Percentiles rank a stretch among this genome's conserved stretches.
Conservation (phyloP, 2,113 vertebrate species). For the Alethe castanea region DNA sequence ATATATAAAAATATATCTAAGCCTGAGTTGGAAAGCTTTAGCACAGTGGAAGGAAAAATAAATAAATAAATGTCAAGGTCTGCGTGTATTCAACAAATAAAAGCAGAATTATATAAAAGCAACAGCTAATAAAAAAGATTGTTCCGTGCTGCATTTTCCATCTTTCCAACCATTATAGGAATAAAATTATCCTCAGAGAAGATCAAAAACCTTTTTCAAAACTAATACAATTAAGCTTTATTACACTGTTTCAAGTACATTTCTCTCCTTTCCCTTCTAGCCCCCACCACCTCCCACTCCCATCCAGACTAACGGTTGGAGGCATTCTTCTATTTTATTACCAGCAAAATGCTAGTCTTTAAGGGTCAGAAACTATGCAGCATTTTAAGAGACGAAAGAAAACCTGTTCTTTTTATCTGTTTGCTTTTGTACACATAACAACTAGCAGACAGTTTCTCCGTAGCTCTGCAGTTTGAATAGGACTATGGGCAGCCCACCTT, state of each 20-base stretch:
- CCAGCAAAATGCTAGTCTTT: conserved; percentile 49
- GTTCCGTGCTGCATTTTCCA: conserved; percentile 56
- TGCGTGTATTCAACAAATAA: conserved; percentile 64
- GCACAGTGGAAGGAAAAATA: conserved; percentile 25
- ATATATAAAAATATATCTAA: background rate
- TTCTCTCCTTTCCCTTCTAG: conserved; percentile 33
- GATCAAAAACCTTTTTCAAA: conserved; percentile 71
- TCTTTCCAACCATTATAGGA: conserved; percentile 67
- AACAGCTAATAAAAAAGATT: conserved; percentile 72
- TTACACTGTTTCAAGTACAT: conserved; percentile 63
- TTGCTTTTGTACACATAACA: background rate
- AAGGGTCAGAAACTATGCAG: conserved; percentile 55
- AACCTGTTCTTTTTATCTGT: conserved; percentile 8
- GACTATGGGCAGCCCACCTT: background rate
- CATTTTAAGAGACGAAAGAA: conserved; percentile 35
- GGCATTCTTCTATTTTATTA: conserved; percentile 47
- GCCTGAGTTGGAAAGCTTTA: conserved; percentile 10
- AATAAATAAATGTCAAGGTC: conserved; percentile 70
- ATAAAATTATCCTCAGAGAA: conserved; percentile 72
- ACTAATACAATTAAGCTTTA: conserved; percentile 75
- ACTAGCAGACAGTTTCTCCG: background rate
- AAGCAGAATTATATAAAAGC: conserved; percentile 72
- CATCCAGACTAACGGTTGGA: conserved; percentile 10
- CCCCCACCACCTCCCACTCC: conserved; percentile 13
- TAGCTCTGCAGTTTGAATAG: background rate